Evolutionary conservation across 1,140 invertebrate species (phyloP).

Genomic region (Palaemon carinicauda): DNA sequence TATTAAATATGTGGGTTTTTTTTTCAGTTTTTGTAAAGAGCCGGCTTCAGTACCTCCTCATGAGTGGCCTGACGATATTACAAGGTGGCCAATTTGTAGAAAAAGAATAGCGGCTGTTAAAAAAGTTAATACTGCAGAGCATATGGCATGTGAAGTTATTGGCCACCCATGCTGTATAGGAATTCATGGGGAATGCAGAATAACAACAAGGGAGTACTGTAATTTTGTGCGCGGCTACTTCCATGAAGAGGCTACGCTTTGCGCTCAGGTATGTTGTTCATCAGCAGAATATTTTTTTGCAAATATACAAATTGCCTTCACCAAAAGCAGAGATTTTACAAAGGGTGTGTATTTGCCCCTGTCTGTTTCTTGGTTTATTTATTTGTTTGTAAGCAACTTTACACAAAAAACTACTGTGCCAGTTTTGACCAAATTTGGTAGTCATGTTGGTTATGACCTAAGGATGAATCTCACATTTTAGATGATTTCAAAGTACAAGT

Average conservation of each 20-base stretch:
- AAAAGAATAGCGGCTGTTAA: slow-evolving; percentile 75
- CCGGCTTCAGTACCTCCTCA: slow-evolving; percentile 93
- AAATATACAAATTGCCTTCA: no score
- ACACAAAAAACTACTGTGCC: no score
- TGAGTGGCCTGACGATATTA: slow-evolving; percentile 98
- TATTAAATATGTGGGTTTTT: slow-evolving; percentile 26
- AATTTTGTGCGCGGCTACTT: slow-evolving; percentile 97
- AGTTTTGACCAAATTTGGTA: no score
- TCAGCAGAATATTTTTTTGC: no score
- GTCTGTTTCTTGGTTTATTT: no score
- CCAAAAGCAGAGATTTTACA: no score
- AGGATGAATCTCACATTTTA: no score
- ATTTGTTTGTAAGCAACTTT: no score
- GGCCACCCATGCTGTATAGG: slow-evolving; percentile 97
- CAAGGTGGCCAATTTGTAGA: slow-evolving; percentile 96
- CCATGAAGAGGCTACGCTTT: slow-evolving; percentile 96
- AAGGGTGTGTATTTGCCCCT: no score
- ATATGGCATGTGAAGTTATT: slow-evolving; percentile 96
- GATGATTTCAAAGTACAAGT: no score
- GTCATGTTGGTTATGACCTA: no score
- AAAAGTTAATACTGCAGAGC: slow-evolving; percentile 78
- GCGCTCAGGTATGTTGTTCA: slow-evolving; percentile 90
- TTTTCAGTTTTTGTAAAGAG: slow-evolving; percentile 88
- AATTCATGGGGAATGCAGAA: slow-evolving; percentile 95
- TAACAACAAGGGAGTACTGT: slow-evolving; percentile 97